A percentile compares a stretch with the other conserved stretches of the same genome.
These are phyloP conservation scores for Drosophila cardini DNA, from an alignment of 1,140 invertebrate species.

Conservation along the genomic window DNA sequence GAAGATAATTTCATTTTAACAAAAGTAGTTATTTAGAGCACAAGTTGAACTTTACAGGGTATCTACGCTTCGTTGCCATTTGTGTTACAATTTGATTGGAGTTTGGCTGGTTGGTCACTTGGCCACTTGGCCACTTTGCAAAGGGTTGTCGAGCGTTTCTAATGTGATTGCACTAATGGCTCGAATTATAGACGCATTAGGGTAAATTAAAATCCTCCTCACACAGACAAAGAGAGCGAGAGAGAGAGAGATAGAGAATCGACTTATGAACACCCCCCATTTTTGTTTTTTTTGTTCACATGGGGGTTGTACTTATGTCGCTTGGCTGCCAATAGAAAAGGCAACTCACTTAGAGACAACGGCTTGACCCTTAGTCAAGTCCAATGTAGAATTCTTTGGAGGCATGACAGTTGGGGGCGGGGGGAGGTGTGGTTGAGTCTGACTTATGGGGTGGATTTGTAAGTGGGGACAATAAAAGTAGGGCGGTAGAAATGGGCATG, in stretches of 20 bases:
- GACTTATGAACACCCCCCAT: slow-evolving; percentile 8
- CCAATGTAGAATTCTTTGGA: background rate
- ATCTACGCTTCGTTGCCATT: background rate
- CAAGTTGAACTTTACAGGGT: slow-evolving; percentile 3
- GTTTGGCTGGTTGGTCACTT: slow-evolving; percentile 12
- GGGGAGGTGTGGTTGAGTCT: background rate
- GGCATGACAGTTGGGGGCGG: too few species aligned
- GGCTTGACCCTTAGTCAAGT: slow-evolving; percentile 47
- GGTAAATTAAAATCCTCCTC: slow-evolving; percentile 81
- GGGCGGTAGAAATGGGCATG: slow-evolving; percentile 18
- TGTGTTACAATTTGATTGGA: background rate
- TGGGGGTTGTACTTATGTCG: slow-evolving; percentile 30
- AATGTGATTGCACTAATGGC: slow-evolving; percentile 84
- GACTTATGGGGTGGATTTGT: slow-evolving; percentile 33
- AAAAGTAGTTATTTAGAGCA: too few species aligned
- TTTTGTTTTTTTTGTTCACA: background rate
- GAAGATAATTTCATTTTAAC: too few species aligned
- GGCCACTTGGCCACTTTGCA: slow-evolving; percentile 44
- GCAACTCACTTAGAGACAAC: slow-evolving; percentile 55
- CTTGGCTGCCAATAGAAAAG: slow-evolving; percentile 46
- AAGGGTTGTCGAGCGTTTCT: slow-evolving; percentile 76
- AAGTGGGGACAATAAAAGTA: slow-evolving; percentile 1
- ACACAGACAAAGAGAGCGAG: background rate
- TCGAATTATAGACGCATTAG: slow-evolving; percentile 84
- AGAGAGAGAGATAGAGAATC: background rate